These are phyloP conservation scores for Rhopalosiphum maidis DNA, from an alignment of 1,140 invertebrate genomes.

Conservation along the genomic window DNA sequence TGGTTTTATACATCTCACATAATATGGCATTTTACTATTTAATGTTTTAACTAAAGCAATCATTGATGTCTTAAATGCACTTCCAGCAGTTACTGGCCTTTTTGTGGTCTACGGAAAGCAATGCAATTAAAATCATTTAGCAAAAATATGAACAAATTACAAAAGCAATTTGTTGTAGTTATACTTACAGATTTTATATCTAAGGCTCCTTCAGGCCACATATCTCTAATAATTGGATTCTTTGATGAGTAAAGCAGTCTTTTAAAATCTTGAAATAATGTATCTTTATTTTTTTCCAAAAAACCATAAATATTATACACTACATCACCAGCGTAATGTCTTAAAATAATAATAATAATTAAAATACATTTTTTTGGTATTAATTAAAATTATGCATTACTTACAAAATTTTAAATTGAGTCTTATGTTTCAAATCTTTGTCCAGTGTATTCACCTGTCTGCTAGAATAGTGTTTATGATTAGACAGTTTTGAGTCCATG, in stretches of 20 bases:
- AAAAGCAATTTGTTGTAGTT: not conserved
- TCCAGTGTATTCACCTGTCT: conserved; percentile 82
- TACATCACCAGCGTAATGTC: conserved; percentile 96
- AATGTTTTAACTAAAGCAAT: conserved; percentile 86
- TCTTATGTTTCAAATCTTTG: conserved; percentile 80
- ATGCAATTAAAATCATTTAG: not conserved
- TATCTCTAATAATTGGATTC: conserved; percentile 77
- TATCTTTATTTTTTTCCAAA: conserved; percentile 95
- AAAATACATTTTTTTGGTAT: not conserved
- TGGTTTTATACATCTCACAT: conserved; percentile 95
- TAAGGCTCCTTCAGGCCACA: conserved; percentile 95
- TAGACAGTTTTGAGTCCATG: conserved; percentile 87
- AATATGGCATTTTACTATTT: conserved; percentile 91
- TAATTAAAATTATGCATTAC: conserved; percentile 59
- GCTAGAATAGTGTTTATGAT: conserved; percentile 89
- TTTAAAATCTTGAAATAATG: conserved; percentile 95
- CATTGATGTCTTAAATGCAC: conserved; percentile 95
- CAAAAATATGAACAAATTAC: not conserved
- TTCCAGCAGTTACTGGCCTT: conserved; percentile 89
- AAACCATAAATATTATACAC: conserved; percentile 89
- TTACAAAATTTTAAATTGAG: conserved; percentile 82
- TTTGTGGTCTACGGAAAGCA: conserved; percentile 83
- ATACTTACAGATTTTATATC: conserved; percentile 80
- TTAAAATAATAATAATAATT: conserved; percentile 61
- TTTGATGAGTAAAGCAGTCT: conserved; percentile 83